phyloP scores from a whole-genome alignment of 2,797 vertebrate species.

The Leptoclinus maculatus region DNA sequence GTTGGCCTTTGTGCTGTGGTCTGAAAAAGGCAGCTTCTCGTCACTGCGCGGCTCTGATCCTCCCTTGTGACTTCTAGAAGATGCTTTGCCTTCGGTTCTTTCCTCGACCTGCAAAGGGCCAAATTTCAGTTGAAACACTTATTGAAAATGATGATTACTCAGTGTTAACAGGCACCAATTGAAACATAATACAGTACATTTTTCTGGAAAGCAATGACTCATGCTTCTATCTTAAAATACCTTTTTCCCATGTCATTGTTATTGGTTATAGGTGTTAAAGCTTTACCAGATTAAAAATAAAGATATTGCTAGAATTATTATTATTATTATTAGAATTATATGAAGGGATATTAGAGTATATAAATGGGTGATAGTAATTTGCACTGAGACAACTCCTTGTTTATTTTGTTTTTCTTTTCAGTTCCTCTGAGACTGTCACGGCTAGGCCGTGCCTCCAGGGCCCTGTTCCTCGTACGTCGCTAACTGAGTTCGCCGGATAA shows the following conservation, averaged over 20 bases:
- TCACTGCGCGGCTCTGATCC: conserved; percentile 20
- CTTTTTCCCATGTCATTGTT: neutral
- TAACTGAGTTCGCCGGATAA: no score
- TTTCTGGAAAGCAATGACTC: neutral
- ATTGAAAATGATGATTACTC: neutral
- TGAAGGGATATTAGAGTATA: neutral
- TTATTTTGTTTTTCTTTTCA: conserved; percentile 7
- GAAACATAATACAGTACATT: neutral
- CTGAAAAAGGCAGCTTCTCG: conserved; percentile 39
- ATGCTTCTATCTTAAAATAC: neutral
- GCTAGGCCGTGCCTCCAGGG: no score
- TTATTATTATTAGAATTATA: no score
- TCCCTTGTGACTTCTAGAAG: conserved; percentile 83
- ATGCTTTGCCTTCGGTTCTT: conserved; percentile 96
- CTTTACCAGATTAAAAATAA: neutral
- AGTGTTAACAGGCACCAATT: neutral
- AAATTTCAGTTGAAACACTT: neutral
- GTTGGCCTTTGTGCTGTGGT: conserved; percentile 22
- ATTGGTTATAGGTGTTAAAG: neutral
- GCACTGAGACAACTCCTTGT: neutral
- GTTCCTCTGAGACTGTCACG: neutral
- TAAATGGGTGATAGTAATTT: conserved; percentile 5
- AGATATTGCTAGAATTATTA: neutral
- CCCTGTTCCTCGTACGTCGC: no score
- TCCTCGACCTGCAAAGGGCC: conserved; percentile 86